These are phyloP conservation scores for Dipodomys ordii DNA, from an alignment of 2,113 vertebrate species.

Conservation along the genomic window DNA sequence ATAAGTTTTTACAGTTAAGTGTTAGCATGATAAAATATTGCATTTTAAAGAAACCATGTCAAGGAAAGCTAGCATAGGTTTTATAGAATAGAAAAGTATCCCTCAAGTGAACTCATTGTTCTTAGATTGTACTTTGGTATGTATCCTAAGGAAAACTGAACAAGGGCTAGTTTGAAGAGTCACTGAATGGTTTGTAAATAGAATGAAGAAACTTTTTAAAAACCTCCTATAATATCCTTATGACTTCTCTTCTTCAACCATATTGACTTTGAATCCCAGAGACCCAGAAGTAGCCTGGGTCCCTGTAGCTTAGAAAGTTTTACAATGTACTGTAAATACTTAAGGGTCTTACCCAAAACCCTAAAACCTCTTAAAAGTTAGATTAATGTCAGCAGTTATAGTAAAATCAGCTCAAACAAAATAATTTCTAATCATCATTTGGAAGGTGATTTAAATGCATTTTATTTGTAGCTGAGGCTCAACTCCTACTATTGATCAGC, in stretches of 20 bases:
- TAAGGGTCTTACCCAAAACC: not conserved
- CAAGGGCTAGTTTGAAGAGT: not conserved
- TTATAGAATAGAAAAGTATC: not conserved
- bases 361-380: not conserved
- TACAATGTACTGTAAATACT: not conserved
- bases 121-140: not conserved
- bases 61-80: not conserved
- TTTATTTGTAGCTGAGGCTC: not conserved
- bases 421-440: not conserved
- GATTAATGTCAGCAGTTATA: not conserved
- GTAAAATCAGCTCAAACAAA: not conserved
- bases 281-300: not conserved
- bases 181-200: not conserved
- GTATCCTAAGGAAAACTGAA: not conserved
- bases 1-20: not conserved
- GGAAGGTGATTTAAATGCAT: not conserved
- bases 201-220: not conserved
- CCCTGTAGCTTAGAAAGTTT: not conserved
- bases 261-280: not conserved
- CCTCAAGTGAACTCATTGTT: not conserved
- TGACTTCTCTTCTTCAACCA: not conserved
- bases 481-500: not conserved
- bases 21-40: not conserved
- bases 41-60: not conserved
- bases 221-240: accelerated